phyloP scores from a whole-genome alignment of 2,888 invertebrate genomes.

The Tipula helvola region DNA sequence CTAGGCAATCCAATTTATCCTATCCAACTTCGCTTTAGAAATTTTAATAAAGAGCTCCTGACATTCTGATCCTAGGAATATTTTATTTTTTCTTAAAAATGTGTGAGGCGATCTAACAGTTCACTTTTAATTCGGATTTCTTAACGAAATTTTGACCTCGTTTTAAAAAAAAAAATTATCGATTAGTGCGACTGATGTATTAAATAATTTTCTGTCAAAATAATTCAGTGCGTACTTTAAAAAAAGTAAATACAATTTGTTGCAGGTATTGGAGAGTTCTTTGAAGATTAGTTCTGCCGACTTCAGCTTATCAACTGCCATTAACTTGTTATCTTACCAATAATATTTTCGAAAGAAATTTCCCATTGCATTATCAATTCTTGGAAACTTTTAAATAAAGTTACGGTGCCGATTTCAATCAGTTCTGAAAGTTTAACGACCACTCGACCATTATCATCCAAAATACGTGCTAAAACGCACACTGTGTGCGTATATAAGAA shows the following conservation, averaged over 20 bases:
- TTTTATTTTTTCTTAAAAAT: no score
- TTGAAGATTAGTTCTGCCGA: slow-evolving; percentile 14
- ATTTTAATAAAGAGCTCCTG: no score
- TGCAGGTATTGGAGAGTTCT: slow-evolving; percentile 15
- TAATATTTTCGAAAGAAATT: slow-evolving; percentile 18
- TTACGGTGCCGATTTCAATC: no score
- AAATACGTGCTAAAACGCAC: no score
- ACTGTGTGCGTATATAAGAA: no score
- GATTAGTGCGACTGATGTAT: slow-evolving; percentile 17
- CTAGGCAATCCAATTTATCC: no score
- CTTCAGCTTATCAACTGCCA: slow-evolving; percentile 17
- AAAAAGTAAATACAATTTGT: slow-evolving; percentile 18
- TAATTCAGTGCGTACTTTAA: slow-evolving; percentile 18
- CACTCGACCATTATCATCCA: no score
- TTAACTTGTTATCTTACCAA: slow-evolving; percentile 13
- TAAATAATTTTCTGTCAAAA: slow-evolving; percentile 17
- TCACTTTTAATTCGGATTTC: background rate
- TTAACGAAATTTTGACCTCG: slow-evolving; percentile 14
- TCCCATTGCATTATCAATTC: slow-evolving; percentile 15
- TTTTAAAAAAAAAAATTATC: slow-evolving; percentile 13
- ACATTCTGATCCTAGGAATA: no score
- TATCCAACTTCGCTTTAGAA: no score
- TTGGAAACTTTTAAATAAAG: no score
- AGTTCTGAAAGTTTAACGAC: no score
- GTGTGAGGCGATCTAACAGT: background rate